Evolutionary conservation across 2,888 invertebrate genomes (phyloP).

Genomic region (Yponomeuta plumbellus): DNA sequence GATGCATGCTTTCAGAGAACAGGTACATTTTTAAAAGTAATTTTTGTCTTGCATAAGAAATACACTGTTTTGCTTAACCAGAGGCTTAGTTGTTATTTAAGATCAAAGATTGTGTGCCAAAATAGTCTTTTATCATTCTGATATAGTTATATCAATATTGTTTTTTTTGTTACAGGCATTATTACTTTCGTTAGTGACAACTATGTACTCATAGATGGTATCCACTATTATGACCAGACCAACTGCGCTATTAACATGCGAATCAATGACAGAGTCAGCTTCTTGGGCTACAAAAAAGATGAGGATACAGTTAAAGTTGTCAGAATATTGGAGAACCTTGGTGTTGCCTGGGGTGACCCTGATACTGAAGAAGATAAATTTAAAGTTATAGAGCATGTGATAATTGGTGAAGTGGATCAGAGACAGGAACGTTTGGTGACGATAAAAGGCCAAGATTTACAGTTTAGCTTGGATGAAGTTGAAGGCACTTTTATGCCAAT

Average conservation of each 20-base stretch:
- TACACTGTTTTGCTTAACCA: too few relatives aligned
- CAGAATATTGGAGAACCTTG: slow-evolving; percentile 73
- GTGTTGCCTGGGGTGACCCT: slow-evolving; percentile 69
- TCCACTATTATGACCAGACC: slow-evolving; percentile 69
- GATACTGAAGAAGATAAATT: slow-evolving; percentile 41
- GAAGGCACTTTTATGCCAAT: slow-evolving; percentile 80
- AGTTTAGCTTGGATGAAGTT: slow-evolving; percentile 78
- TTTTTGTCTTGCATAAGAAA: too few relatives aligned
- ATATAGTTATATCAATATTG: background rate
- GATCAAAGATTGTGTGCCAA: background rate
- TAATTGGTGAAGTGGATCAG: slow-evolving; percentile 50
- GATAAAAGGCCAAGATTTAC: slow-evolving; percentile 74
- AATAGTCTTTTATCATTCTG: background rate
- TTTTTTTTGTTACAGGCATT: slow-evolving; percentile 57
- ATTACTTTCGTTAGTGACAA: slow-evolving; percentile 74
- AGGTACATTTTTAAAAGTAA: slow-evolving; percentile 34
- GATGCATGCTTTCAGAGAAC: slow-evolving; percentile 54
- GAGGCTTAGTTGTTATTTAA: too few relatives aligned
- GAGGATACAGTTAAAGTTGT: slow-evolving; percentile 69
- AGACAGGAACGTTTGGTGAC: slow-evolving; percentile 50
- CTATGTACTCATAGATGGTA: slow-evolving; percentile 78
- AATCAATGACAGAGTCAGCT: slow-evolving; percentile 74
- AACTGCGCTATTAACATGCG: slow-evolving; percentile 47
- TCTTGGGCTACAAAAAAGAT: slow-evolving; percentile 68
- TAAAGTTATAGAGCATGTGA: slow-evolving; percentile 49